phyloP scores from a whole-genome alignment of 1,140 invertebrate genomes.

The Ruditapes philippinarum region DNA sequence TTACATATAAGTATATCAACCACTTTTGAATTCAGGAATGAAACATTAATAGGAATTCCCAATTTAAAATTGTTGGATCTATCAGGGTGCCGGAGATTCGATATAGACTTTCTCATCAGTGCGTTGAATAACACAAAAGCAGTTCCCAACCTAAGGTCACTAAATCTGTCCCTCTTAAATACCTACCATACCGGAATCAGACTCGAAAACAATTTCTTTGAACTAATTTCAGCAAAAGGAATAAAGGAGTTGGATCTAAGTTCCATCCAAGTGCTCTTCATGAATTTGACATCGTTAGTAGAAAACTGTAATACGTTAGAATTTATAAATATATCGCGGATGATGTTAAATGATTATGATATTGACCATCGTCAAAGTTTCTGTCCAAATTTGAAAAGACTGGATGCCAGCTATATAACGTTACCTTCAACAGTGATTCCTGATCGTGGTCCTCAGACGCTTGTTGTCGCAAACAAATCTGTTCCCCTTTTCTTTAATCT shows the following conservation, averaged over 20 bases:
- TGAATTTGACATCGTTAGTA: background rate
- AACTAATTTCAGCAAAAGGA: background rate
- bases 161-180: background rate
- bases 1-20: background rate
- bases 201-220: background rate
- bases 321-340: background rate
- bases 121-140: background rate
- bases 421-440: background rate
- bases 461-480: background rate
- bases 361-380: background rate
- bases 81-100: background rate
- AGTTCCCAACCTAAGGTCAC: background rate
- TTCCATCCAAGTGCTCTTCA: background rate
- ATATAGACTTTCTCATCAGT: background rate
- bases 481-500: background rate
- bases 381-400: background rate
- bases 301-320: background rate
- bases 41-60: background rate
- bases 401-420: background rate
- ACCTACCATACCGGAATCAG: background rate
- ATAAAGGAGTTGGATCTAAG: background rate
- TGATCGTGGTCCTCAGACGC: background rate
- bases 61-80: constrained; percentile 14
- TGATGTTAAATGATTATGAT: background rate
- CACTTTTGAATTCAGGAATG: background rate